Evolutionary conservation across 2,888 invertebrate species (phyloP).

Genomic region (Chorisops tibialis): DNA sequence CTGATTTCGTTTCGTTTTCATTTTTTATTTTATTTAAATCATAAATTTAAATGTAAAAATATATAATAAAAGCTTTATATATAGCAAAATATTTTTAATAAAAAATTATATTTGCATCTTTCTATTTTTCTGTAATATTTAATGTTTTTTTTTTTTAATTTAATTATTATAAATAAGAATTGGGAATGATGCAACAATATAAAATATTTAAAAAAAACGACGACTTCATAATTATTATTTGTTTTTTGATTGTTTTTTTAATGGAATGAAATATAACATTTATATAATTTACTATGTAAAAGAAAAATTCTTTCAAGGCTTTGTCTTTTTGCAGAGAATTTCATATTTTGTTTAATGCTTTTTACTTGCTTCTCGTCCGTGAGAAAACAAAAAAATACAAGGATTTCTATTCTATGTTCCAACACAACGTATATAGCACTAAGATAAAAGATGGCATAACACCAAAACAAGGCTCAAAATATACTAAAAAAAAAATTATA

Average conservation of each 20-base stretch:
- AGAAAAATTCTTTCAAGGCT: conserved; percentile 13
- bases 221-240: conserved; percentile 16
- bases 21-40: too few species aligned
- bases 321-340: conserved; percentile 1
- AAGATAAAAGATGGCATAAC: neutral
- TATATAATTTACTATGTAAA: conserved; percentile 1
- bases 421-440: neutral
- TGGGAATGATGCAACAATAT: conserved; percentile 23
- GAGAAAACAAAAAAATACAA: too few species aligned
- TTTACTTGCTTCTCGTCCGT: too few species aligned
- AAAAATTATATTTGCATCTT: conserved; percentile 21
- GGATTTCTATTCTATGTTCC: neutral
- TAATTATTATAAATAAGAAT: conserved; percentile 17
- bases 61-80: neutral
- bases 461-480: neutral
- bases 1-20: too few species aligned
- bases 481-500: neutral
- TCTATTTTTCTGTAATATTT: neutral
- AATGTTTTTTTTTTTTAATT: neutral
- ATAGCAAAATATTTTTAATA: conserved; percentile 22
- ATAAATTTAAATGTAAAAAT: too few species aligned
- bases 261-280: conserved; percentile 14
- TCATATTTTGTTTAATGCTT: too few species aligned
- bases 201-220: conserved; percentile 16
- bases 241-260: neutral